Base-by-base conservation (phyloP, 2,797 vertebrate species). In the Enteromius viviparus region DNA sequence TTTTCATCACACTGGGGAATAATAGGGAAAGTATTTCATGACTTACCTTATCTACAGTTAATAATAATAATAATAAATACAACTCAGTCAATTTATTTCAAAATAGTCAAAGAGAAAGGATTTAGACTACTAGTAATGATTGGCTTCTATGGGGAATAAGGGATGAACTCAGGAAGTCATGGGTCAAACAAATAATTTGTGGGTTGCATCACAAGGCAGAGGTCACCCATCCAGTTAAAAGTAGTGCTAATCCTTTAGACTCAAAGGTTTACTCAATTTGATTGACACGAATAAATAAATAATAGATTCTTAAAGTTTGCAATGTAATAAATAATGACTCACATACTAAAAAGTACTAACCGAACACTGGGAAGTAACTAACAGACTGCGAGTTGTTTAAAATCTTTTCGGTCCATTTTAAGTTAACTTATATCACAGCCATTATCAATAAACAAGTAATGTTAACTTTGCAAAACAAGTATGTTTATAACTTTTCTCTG, bases 171-270 rank as follows among this genome's bases (percentile, higher is more conserved):
- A 6, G 34, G 32, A 15, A 51, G 21, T 19, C 12, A 47, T 4
- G 19, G 81, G 51, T 49, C 51, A 58, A 77, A 21, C 37, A 11
- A 37, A 80, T n/a, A 15, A 60, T 60, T 47, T 23, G 34, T 49
- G 34, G 11, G 23, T 70, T 71, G 78, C 66, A 71, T 47, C 37
- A 82, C 21, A 82, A 62, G 42, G 76, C 58, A 77, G 19, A 19
- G 15, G 29, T 34, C 37, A 29, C 15, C 2, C 4, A n/a, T 37
- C 51, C 34, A 34, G 26, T n/a, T 32, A 2, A 49, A 26, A 51
- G 17, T 8, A 26, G 21, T 23, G 21, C 45, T 6, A 42, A 42
- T 66, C 45, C 1, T 6, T 51, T 15, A n/a, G 6, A 37, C 7
- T 40, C 21, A 77, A 32, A 71, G 5, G 9, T 17, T 2, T 21